Conservation (phyloP, 2,888 invertebrate genomes). For the Neocrepidodera transversa region DNA sequence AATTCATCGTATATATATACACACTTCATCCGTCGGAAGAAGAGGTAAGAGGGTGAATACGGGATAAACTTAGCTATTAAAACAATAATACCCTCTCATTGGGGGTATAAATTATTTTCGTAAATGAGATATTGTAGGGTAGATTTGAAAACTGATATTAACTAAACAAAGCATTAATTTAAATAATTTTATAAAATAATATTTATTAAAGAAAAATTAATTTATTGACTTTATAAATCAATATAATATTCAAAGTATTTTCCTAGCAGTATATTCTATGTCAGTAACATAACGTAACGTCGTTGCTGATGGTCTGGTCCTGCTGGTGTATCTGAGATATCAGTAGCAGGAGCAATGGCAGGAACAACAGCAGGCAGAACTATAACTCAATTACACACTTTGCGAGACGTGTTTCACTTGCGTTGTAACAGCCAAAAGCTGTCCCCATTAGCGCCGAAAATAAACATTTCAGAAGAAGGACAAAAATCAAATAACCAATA, state of each 20-base stretch:
- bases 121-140: too few relatives aligned
- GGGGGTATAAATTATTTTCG: neutral
- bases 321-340: conserved; percentile 45
- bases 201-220: neutral
- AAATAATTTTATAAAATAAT: neutral
- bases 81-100: neutral
- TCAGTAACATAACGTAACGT: conserved; percentile 21
- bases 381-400: conserved; percentile 59
- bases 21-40: neutral
- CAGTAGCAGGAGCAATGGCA: conserved; percentile 29
- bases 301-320: conserved; percentile 35
- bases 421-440: neutral
- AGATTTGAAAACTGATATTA: too few relatives aligned
- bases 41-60: neutral
- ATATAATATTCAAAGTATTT: neutral
- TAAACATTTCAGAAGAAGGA: too few relatives aligned
- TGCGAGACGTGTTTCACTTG: conserved; percentile 23
- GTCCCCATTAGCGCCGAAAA: too few relatives aligned
- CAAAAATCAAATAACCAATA: too few relatives aligned
- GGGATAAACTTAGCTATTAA: neutral
- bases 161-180: too few relatives aligned
- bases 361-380: conserved; percentile 55
- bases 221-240: too few relatives aligned
- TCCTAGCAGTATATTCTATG: conserved; percentile 10
- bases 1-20: neutral